Percentiles rank a stretch among this genome's conserved stretches.
phyloP scores from a whole-genome alignment of 1,140 invertebrate genomes.

The Plutomurus gul region DNA sequence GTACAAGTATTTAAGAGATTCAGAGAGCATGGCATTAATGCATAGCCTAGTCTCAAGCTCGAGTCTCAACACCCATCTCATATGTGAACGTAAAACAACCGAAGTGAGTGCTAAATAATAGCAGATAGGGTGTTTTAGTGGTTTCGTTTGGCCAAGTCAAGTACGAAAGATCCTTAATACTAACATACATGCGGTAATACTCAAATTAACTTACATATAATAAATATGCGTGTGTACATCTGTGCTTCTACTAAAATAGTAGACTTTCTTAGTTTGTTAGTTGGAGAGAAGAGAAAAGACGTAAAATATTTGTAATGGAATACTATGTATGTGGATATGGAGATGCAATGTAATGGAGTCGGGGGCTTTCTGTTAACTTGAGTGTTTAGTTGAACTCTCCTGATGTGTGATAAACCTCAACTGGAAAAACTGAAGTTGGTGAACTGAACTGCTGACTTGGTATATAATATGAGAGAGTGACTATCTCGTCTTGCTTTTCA shows the following conservation, averaged over 20 bases:
- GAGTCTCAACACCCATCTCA: neutral
- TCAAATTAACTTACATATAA: neutral
- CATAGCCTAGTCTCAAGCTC: neutral
- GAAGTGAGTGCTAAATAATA: neutral
- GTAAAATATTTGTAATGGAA: conserved; percentile 26
- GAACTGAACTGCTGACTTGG: neutral
- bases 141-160: neutral
- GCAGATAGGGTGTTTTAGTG: neutral
- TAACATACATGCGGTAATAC: neutral
- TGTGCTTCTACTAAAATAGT: neutral
- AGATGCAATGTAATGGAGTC: neutral
- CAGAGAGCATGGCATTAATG: neutral
- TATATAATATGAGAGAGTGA: neutral
- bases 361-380: neutral
- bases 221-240: neutral
- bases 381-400: conserved; percentile 3
- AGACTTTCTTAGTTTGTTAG: neutral
- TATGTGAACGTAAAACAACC: neutral
- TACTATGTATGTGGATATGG: neutral
- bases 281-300: neutral
- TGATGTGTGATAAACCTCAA: conserved; percentile 8
- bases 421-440: conserved; percentile 7
- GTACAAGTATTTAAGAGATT: no score
- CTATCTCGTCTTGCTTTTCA: neutral
- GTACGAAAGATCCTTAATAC: neutral